Conservation (phyloP, 2,888 invertebrate genomes). For the Xylota sylvarum region DNA sequence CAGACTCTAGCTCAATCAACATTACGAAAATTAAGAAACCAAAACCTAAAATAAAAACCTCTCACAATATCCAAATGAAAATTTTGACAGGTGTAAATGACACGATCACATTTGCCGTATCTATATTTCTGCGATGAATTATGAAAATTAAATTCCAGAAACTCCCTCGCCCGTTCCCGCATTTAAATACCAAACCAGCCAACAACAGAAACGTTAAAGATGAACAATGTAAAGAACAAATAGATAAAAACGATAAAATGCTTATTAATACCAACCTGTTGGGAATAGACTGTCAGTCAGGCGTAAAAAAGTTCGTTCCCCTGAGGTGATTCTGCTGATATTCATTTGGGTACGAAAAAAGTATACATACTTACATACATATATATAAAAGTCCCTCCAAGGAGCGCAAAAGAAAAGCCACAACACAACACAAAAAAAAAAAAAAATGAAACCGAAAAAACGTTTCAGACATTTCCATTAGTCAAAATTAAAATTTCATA, state of each 20-base stretch:
- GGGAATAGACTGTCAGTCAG: slow-evolving; percentile 59
- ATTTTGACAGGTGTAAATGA: slow-evolving; percentile 41
- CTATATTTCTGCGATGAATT: not conserved
- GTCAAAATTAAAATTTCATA: slow-evolving; percentile 76
- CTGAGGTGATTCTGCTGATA: slow-evolving; percentile 13
- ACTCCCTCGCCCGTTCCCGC: not conserved
- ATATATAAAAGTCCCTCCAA: not conserved
- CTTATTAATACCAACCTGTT: slow-evolving; percentile 58
- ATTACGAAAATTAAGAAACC: slow-evolving; percentile 11
- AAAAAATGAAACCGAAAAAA: no score
- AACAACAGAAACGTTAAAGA: slow-evolving; percentile 3
- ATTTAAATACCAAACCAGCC: not conserved
- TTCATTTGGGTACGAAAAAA: slow-evolving; percentile 8
- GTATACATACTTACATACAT: not conserved
- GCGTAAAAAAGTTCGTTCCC: slow-evolving; percentile 43
- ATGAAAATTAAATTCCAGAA: slow-evolving; percentile 17
- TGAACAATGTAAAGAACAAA: slow-evolving; percentile 43
- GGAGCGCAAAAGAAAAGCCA: not conserved
- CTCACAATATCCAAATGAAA: slow-evolving; percentile 1
- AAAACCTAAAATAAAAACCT: not conserved
- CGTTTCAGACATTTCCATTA: slow-evolving; percentile 70
- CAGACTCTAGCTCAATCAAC: no score
- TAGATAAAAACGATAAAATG: slow-evolving; percentile 59
- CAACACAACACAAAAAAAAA: not conserved
- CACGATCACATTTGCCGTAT: slow-evolving; percentile 8